Percentiles rank a stretch among this genome's conserved stretches.
These are phyloP conservation scores for Andricus grossulariae DNA, from an alignment of 1,140 invertebrate species.

Conservation along the genomic window DNA sequence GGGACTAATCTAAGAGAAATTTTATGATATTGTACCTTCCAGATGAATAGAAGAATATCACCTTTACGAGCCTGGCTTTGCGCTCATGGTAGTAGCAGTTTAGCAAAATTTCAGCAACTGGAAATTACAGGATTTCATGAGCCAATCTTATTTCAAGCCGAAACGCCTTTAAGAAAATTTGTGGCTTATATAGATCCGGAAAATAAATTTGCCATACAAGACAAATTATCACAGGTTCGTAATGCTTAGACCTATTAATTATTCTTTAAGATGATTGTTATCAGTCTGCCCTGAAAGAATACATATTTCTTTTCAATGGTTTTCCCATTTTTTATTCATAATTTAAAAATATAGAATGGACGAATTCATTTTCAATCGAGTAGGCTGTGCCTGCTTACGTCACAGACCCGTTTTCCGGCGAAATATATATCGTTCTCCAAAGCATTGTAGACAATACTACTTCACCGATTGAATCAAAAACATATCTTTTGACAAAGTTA, in stretches of 20 bases:
- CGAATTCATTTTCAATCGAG: too few species aligned
- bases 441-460: too few species aligned
- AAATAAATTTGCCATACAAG: slow-evolving; percentile 90
- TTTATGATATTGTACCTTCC: slow-evolving; percentile 52
- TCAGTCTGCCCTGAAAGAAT: too few species aligned
- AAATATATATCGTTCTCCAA: too few species aligned
- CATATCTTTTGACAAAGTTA: too few species aligned
- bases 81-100: slow-evolving; percentile 87
- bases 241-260: neutral
- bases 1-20: neutral
- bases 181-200: slow-evolving; percentile 96
- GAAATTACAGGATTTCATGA: slow-evolving; percentile 81
- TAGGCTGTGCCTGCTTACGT: too few species aligned
- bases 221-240: slow-evolving; percentile 93
- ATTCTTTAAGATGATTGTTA: neutral
- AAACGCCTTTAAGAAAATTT: slow-evolving; percentile 90
- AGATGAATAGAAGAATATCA: slow-evolving; percentile 88
- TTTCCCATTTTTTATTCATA: too few species aligned
- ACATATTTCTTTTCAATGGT: too few species aligned
- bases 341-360: too few species aligned
- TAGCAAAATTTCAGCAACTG: slow-evolving; percentile 89
- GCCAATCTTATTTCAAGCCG: slow-evolving; percentile 90
- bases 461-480: too few species aligned
- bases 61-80: slow-evolving; percentile 94
- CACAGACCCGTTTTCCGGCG: too few species aligned